Evolutionary conservation across 1,140 invertebrate genomes (phyloP), one percentile per base, ranked within the genome.

Genomic region (Whitmania pigra): DNA sequence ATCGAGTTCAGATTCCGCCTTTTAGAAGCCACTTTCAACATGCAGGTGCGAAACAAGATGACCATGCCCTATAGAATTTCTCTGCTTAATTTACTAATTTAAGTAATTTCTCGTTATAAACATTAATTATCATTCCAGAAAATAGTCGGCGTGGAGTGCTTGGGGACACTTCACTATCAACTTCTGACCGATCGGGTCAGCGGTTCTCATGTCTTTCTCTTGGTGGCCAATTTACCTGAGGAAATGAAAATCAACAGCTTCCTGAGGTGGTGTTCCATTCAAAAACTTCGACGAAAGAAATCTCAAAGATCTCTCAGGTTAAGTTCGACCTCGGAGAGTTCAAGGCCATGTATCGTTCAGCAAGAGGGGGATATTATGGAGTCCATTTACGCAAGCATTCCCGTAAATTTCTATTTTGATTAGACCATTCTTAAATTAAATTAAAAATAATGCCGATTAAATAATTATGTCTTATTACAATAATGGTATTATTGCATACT

Each of bases 141-240:
- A 63, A 63, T 63, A 25, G 57, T 63, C 57, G 57, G 57, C 22
- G 22, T 25, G 9, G 57, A 63, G 20, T 11, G 11, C 11, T 15
- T 63, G 57, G 57, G 57, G 9, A 63, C 22, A 22, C 57, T 63
- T 22, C 57, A 63, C 29, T 63, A 63, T 63, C 57, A 63, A 31
- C 22, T 63, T 63, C 29, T 63, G 18, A 63, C 22, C 57, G 57
- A 63, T n/a, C 57, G 9, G 29, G 18, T 25, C 57, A 63, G 57
- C 29, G 57, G 57, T n/a, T 63, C 57, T 13, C 57, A 63, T 13
- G 29, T 63, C 29, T 63, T 63, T 63, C 57, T 63, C 3, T n/a
- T 63, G 22, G 29, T 63, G 22, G 29, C 22, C 22, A 63, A 63
- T 31, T 31, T 63, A 22, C 57, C 57, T 18, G 57, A 63, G 9